Base-by-base conservation (phyloP, 2,888 invertebrate species). In the Lucinisca nassula region DNA sequence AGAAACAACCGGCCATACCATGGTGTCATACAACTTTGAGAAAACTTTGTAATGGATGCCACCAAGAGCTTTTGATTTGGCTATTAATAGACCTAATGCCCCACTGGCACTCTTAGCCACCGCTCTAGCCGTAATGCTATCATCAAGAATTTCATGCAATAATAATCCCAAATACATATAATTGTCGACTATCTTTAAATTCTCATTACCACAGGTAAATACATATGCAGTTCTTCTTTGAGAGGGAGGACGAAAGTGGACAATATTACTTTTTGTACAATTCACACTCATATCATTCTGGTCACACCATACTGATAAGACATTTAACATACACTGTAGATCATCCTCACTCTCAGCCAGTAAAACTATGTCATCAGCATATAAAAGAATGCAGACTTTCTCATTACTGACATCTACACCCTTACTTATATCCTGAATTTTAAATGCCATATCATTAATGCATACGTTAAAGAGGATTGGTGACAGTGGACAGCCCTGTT, bases 291-390 rank as follows among this genome's bases (percentile, higher is more conserved):
- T 82, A 67, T 61, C 61, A 83, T 84, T 88, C n/a, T 35, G 6
- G 17, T 37, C 40, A 61, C 87, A 87, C 90, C 91, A 88, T 21
- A 35, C 32, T 51, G 61, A 30, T 4, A 91, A 30, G 27, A 17
- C 74, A 82, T 88, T 74, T n/a, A 90, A 24, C 35, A 88, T 24
- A 27, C 24, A 14, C 55, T 90, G 86, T 38, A 88, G 55, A 55
- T 90, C 88, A 58, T 32, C 17, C n/a, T 73, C 76, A 40, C 74
- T 86, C 76, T 87, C 82, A 8, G 82, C 67, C 21, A 88, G 35
- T 35, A 91, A 21, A 4, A 76, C 88, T 51, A 89, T 78, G 55
- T 88, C 88, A 75, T 91, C 84, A 4, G 88, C 85, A 81, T 81
- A 81, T 0, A 73, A n/a, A 84, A 24, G 12, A 17, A 79, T 67